Conservation (phyloP, 53 echinoderm and acorn worm species). For the Holothuria leucospilota region DNA sequence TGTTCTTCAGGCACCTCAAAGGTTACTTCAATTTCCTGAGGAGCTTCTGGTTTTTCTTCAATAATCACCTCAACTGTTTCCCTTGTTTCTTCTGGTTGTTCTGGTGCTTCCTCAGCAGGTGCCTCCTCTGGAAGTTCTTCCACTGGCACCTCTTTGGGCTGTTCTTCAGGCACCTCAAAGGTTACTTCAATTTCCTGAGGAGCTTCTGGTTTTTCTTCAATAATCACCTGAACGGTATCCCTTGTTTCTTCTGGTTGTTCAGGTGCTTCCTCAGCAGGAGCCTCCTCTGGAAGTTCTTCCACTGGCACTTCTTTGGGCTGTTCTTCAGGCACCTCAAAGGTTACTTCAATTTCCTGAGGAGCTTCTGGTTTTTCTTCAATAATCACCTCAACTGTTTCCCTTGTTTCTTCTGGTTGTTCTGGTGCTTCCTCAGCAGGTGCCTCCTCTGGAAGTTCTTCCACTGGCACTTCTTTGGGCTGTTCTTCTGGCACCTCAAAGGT, state of each 20-base stretch:
- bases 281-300: conserved; percentile 46
- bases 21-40: conserved; percentile 26
- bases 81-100: background rate
- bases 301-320: conserved; percentile 22
- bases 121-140: conserved; percentile 28
- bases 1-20: conserved; percentile 33
- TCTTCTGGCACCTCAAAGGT: conserved; percentile 37
- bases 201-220: conserved; percentile 38
- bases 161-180: conserved; percentile 38
- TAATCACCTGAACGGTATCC: conserved; percentile 43
- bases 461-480: background rate
- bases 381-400: conserved; percentile 44
- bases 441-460: conserved; percentile 44
- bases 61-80: conserved; percentile 38
- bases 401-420: background rate
- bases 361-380: conserved; percentile 40
- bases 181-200: conserved; percentile 50
- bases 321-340: conserved; percentile 34
- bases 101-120: background rate
- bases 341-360: conserved; percentile 48
- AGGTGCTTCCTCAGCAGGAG: background rate
- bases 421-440: conserved; percentile 14
- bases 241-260: background rate
- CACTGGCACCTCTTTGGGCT: conserved; percentile 10
- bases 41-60: conserved; percentile 39